Evolutionary conservation across 2,888 invertebrate genomes (phyloP), one percentile per base, ranked within the genome.

Genomic region (Orchesella flavescens): DNA sequence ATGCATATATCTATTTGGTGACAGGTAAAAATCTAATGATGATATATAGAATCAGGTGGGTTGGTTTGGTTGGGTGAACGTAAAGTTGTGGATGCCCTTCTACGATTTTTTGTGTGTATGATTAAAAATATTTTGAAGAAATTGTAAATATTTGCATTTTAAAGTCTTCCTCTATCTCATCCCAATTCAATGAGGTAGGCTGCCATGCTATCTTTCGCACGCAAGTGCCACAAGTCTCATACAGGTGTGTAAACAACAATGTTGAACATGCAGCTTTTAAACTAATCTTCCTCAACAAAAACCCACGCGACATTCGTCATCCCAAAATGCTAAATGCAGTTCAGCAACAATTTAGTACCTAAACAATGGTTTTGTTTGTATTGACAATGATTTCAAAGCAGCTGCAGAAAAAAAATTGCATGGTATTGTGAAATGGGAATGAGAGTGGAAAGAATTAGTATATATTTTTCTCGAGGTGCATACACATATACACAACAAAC

Each of bases 71-170:
- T 34, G 34, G 34, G 2, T 34, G 34, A 34, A 34, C n/a, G n/a
- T n/a, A n/a, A n/a, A n/a, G n/a, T n/a, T n/a, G n/a, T n/a, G n/a
- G 7, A 34, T 34, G 34, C 7, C 57, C 10, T 10, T 19, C 34
- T 34, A 5, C 17, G 17, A n/a, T n/a, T 57, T 57, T 17, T n/a
- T 55, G 55, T 17, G 57, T 17, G 21, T 21, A 17, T 19, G 53
- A 19, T 68, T 66, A 24, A 53, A 24, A 43, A 34, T 19, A 15
- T 44, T 69, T 19, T 74, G 23, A 23, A 63, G 44, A 23, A 21
- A 46, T 74, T 74, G 73, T 63, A 74, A 74, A 74, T 74, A 74
- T 74, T 74, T 74, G 24, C 61, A 49, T 63, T 61, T 55, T 15
- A 17, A 55, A 17, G 17, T 55, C 55, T 17, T 55, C 17, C 34